Percentiles rank a stretch among this genome's conserved stretches.
These are phyloP conservation scores for Rhinolophus ferrumequinum DNA, from an alignment of 2,113 vertebrate species.

Conservation along the genomic window DNA sequence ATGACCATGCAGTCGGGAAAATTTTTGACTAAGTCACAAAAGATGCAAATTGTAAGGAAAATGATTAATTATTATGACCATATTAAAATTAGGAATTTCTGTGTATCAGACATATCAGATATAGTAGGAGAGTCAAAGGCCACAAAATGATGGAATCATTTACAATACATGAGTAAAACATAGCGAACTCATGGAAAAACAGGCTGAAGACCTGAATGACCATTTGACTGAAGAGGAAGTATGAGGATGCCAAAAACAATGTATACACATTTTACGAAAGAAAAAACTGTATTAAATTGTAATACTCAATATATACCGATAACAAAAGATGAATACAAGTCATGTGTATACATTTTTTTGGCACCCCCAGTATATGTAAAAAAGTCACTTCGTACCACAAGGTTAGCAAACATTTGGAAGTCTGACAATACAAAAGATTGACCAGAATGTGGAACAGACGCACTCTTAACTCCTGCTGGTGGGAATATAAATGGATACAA, in stretches of 20 bases:
- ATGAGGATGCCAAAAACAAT: neutral
- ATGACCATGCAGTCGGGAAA: neutral
- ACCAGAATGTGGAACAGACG: neutral
- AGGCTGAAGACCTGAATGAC: neutral
- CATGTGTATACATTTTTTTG: too few relatives aligned
- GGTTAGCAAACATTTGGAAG: neutral
- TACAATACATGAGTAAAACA: neutral
- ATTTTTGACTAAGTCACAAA: neutral
- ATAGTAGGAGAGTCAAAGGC: neutral
- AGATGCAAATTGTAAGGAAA: neutral
- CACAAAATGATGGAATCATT: neutral
- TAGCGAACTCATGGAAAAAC: neutral
- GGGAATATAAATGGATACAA: neutral
- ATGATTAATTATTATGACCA: neutral
- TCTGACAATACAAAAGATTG: neutral
- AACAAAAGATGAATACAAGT: too few relatives aligned
- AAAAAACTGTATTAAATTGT: too few relatives aligned
- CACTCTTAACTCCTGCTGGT: neutral
- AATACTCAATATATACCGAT: too few relatives aligned
- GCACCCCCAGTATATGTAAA: neutral
- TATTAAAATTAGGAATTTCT: constrained; percentile 20
- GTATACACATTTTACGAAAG: too few relatives aligned
- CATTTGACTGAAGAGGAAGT: neutral
- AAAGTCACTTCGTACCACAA: neutral
- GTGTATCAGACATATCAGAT: neutral